Conservation (phyloP, 2,797 vertebrate species). For the Helarctos malayanus region DNA sequence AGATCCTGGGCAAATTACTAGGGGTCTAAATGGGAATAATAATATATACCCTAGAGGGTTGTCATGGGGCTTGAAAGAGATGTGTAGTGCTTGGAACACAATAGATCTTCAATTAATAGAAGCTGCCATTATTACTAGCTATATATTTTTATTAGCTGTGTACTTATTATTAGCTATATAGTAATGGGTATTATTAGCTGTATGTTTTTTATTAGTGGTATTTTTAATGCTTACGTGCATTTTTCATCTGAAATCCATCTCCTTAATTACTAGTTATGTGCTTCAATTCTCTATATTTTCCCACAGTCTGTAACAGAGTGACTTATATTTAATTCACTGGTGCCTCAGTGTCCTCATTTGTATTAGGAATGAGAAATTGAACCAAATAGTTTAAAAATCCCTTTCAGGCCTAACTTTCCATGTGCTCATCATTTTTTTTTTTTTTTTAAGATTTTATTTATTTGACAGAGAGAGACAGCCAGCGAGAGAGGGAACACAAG, state of each 20-base stretch:
- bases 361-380: background rate
- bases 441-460: too few relatives aligned
- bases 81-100: background rate
- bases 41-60: background rate
- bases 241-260: background rate
- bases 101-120: background rate
- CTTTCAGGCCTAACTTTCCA: background rate
- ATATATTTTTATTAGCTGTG: background rate
- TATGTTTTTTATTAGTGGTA: background rate
- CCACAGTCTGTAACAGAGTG: background rate
- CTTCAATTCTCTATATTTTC: background rate
- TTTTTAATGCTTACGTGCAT: background rate
- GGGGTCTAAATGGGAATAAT: background rate
- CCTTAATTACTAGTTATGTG: background rate
- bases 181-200: background rate
- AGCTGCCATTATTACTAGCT: background rate
- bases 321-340: background rate
- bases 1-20: background rate
- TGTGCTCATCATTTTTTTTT: background rate
- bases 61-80: slow-evolving; percentile 27
- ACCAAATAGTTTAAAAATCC: background rate
- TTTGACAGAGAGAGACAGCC: too few relatives aligned
- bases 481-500: too few relatives aligned
- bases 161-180: background rate
- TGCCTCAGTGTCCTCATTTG: slow-evolving; percentile 39